Evolutionary conservation across 1,140 invertebrate species (phyloP), one percentile per base, ranked within the genome.

Genomic region (Palaemon carinicauda): DNA sequence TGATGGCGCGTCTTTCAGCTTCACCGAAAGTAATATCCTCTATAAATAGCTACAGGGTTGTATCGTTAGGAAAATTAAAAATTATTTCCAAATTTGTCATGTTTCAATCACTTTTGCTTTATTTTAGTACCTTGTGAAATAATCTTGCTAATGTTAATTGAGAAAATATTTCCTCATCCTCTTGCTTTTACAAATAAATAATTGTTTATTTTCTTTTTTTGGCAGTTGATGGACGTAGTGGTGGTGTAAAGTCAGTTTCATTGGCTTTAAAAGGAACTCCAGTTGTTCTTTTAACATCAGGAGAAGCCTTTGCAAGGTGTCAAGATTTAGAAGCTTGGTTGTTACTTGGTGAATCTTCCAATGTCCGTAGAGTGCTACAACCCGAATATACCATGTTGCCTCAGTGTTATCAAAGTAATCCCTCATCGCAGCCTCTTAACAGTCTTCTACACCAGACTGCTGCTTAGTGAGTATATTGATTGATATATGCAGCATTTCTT

Each of bases 291-390:
- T 83, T 88, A 15, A 89, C 89, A 80, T 77, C 88, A 71, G 73
- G 80, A 24, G 83, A 93, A 92, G 21, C 92, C 91, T 89, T 86
- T 60, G 82, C 73, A 7, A 41, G 89, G 19, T 88, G 86, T 60
- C 74, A 81, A 21, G 78, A 84, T 3, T 80, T 89, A 50, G 82
- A 88, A 33, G 82, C 60, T 3, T 89, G 89, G 89, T 24, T 89
- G 27, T 31, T 85, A 31, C 56, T 89, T 4, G 89, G 89, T 31
- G 87, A 88, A 53, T 82, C 82, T 52, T 82, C 89, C 17, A 77
- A 71, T 60, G 87, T 89, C 4, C 82, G 85, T n/a, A 52, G 89
- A 5, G 50, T 85, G 53, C 53, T 89, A 5, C 82, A 88, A 15
- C 75, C 78, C 50, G 78, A 88, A n/a, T 89, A 85, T 65, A 88